These are phyloP conservation scores for Myiotriccus ornatus DNA, from an alignment of 2,797 vertebrate genomes.

Conservation along the genomic window DNA sequence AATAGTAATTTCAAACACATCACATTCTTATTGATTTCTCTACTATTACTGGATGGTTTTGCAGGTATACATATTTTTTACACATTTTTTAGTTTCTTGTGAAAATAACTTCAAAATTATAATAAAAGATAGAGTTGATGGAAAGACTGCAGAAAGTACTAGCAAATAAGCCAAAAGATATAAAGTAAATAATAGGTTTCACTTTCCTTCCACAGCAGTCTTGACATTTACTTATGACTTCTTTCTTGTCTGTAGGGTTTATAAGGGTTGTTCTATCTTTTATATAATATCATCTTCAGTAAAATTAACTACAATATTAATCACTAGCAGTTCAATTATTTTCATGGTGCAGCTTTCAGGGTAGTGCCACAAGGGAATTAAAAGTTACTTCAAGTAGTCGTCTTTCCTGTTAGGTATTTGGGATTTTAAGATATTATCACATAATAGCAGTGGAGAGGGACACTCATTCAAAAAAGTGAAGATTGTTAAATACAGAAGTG, in stretches of 20 bases:
- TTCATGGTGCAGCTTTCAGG: not conserved
- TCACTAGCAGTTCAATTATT: not conserved
- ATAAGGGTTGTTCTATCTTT: not conserved
- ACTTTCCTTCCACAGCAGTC: not conserved
- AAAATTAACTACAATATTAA: not conserved
- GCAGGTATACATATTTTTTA: not conserved
- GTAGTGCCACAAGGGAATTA: not conserved
- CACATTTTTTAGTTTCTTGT: not conserved
- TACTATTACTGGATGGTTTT: not conserved
- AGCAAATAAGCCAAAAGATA: not conserved
- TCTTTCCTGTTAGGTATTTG: not conserved
- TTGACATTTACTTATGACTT: not conserved
- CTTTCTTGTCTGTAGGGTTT: not conserved
- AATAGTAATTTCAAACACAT: accelerated
- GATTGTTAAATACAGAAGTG: not conserved
- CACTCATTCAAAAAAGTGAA: not conserved
- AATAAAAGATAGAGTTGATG: not conserved
- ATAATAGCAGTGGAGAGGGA: not conserved
- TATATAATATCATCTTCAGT: not conserved
- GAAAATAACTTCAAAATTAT: not conserved
- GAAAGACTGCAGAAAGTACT: not conserved
- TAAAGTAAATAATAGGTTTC: not conserved
- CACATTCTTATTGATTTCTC: not conserved
- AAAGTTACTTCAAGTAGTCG: not conserved
- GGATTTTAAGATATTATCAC: not conserved